Evolutionary conservation across 1,140 invertebrate species (phyloP).

Genomic region (Musca vetustissima): DNA sequence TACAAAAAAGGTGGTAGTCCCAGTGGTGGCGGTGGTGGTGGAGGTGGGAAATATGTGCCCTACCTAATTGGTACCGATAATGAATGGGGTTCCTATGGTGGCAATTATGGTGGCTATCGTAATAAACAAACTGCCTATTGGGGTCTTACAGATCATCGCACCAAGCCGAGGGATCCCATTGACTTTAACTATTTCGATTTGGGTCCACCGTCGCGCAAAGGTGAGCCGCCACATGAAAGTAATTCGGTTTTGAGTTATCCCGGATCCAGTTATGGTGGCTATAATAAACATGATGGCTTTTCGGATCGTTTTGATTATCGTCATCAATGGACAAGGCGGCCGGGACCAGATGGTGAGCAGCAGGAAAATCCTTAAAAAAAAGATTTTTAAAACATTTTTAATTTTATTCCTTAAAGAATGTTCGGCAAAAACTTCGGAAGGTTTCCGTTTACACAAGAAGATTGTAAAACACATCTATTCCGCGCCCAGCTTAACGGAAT

Average conservation of each 20-base stretch:
- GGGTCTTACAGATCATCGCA: conserved; percentile 42
- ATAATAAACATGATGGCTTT: conserved; percentile 36
- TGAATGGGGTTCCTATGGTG: conserved; percentile 54
- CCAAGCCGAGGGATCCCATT: conserved; percentile 45
- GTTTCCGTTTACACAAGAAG: conserved; percentile 68
- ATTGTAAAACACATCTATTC: conserved; percentile 66
- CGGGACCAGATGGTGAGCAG: conserved; percentile 51
- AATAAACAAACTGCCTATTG: conserved; percentile 49
- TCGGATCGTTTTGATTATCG: conserved; percentile 45
- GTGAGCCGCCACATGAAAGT: conserved; percentile 35
- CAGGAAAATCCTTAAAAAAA: too few species aligned
- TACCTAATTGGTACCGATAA: conserved; percentile 48
- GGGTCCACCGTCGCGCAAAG: conserved; percentile 27
- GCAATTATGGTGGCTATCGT: conserved; percentile 51
- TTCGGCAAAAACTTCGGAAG: conserved; percentile 70
- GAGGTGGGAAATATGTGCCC: conserved; percentile 46
- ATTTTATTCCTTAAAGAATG: conserved; percentile 62
- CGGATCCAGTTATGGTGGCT: conserved; percentile 49
- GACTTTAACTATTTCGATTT: conserved; percentile 53
- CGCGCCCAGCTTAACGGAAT: conserved; percentile 70
- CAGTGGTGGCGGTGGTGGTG: too few species aligned
- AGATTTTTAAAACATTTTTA: neutral
- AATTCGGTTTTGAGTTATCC: conserved; percentile 49
- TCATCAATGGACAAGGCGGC: conserved; percentile 46
- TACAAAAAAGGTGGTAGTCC: conserved; percentile 33